Conservation (phyloP, 2,113 vertebrate species). For the Mormyrus lacerda region DNA sequence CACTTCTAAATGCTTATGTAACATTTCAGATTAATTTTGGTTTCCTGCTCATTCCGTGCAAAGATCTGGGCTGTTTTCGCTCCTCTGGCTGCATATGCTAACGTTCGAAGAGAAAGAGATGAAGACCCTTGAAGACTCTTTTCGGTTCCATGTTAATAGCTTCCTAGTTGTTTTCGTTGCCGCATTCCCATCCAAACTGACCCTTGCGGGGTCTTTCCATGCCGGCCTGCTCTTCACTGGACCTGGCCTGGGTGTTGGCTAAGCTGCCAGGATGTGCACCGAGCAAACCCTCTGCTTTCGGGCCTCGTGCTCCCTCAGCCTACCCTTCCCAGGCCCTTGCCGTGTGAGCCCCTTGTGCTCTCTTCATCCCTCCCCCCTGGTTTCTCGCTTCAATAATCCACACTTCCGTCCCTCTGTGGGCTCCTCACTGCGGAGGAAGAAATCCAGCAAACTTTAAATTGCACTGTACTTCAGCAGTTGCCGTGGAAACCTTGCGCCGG, state of each 20-base stretch:
- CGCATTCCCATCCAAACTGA: not conserved
- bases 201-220: not conserved
- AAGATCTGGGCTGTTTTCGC: not conserved
- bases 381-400: slow-evolving; percentile 7
- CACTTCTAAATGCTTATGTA: not conserved
- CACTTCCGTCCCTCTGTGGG: slow-evolving; percentile 24
- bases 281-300: not conserved
- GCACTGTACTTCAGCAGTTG: slow-evolving; percentile 32
- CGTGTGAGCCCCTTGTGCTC: not conserved
- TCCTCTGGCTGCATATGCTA: not conserved
- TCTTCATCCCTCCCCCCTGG: not conserved
- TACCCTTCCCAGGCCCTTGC: not conserved
- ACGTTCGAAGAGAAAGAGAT: not conserved
- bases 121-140: not conserved
- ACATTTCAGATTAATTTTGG: not conserved
- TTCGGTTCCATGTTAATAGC: not conserved
- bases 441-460: slow-evolving; percentile 42
- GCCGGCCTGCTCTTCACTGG: not conserved
- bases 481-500: slow-evolving; percentile 28
- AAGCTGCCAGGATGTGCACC: not conserved
- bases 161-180: not conserved
- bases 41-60: not conserved
- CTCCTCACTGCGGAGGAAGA: slow-evolving; percentile 4
- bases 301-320: not conserved
- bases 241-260: not conserved